These are phyloP conservation scores for Lagocephalus sceleratus DNA, from an alignment of 2,797 vertebrate species.

Conservation along the genomic window DNA sequence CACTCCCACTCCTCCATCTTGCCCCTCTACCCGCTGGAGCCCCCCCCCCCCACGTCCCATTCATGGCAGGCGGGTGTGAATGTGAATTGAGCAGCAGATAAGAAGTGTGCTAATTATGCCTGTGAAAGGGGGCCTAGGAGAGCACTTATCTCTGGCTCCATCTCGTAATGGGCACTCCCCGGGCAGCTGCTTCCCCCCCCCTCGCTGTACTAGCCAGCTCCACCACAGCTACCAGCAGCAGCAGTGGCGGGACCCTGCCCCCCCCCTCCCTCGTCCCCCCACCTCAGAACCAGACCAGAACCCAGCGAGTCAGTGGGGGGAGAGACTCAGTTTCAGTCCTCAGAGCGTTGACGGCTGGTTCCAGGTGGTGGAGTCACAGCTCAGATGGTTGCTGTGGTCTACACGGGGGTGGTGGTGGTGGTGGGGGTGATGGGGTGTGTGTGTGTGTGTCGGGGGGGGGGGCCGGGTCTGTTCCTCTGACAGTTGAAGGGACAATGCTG, in stretches of 20 bases:
- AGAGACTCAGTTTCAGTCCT: no score
- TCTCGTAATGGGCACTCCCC: constrained; percentile 85
- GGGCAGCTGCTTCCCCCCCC: constrained; percentile 78
- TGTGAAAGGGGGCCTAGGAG: constrained; percentile 85
- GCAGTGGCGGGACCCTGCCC: constrained; percentile 21
- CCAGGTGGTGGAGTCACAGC: no score
- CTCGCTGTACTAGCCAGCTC: constrained; percentile 52
- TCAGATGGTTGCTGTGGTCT: no score
- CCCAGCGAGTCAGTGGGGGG: no score
- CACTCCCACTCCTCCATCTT: constrained; percentile 41
- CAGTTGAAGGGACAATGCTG: no score
- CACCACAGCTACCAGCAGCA: constrained; percentile 41
- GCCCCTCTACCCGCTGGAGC: constrained; percentile 38
- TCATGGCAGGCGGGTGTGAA: constrained; percentile 78
- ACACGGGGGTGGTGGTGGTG: background rate
- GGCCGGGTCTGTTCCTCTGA: no score
- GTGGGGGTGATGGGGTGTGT: constrained; percentile 37
- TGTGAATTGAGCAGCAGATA: constrained; percentile 84
- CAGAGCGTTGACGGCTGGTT: no score
- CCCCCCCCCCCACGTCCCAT: constrained; percentile 61
- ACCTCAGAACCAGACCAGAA: constrained; percentile 3
- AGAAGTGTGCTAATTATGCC: constrained; percentile 86
- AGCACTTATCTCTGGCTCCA: constrained; percentile 85
- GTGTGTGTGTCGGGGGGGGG: no score
- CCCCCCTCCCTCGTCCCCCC: constrained; percentile 32